Evolutionary conservation across 2,113 vertebrate species (phyloP).

Genomic region (Oxyruncus cristatus): DNA sequence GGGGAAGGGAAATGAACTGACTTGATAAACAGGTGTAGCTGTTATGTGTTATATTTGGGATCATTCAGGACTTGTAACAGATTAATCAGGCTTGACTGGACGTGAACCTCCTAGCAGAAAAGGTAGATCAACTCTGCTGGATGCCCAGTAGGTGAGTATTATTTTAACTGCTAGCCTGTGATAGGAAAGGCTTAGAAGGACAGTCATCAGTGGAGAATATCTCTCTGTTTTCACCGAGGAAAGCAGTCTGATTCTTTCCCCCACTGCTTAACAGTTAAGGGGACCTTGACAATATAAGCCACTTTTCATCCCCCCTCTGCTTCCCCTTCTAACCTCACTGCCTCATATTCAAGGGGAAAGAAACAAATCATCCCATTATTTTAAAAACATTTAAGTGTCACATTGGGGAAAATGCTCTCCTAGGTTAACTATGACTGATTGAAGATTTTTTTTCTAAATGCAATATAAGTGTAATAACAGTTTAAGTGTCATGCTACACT

Average conservation of each 20-base stretch:
- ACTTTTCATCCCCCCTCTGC: conserved; percentile 31
- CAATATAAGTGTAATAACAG: conserved; percentile 53
- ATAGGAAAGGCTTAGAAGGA: conserved; percentile 80
- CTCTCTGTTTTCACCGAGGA: conserved; percentile 44
- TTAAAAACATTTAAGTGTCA: conserved; percentile 52
- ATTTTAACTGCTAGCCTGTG: conserved; percentile 76
- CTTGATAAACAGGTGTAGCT: conserved; percentile 83
- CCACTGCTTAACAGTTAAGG: conserved; percentile 58
- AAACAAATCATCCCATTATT: conserved; percentile 56
- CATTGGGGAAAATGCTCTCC: conserved; percentile 40
- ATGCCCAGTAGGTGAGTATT: conserved; percentile 81
- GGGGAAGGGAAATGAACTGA: conserved; percentile 72
- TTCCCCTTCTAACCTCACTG: conserved; percentile 15
- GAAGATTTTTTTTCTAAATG: conserved; percentile 53
- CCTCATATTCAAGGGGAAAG: conserved; percentile 49
- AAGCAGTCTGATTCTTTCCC: conserved; percentile 68
- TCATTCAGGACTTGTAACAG: conserved; percentile 69
- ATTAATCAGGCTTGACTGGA: conserved; percentile 81
- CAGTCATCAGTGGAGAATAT: conserved; percentile 71
- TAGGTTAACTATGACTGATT: conserved; percentile 62
- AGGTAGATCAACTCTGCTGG: conserved; percentile 80
- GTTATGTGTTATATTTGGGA: conserved; percentile 66
- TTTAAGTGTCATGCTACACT: conserved; percentile 36
- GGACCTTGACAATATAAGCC: conserved; percentile 66
- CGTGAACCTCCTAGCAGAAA: conserved; percentile 74